These are phyloP conservation scores for Rhinogobio ventralis DNA, from an alignment of 2,797 vertebrate genomes.

Conservation along the genomic window DNA sequence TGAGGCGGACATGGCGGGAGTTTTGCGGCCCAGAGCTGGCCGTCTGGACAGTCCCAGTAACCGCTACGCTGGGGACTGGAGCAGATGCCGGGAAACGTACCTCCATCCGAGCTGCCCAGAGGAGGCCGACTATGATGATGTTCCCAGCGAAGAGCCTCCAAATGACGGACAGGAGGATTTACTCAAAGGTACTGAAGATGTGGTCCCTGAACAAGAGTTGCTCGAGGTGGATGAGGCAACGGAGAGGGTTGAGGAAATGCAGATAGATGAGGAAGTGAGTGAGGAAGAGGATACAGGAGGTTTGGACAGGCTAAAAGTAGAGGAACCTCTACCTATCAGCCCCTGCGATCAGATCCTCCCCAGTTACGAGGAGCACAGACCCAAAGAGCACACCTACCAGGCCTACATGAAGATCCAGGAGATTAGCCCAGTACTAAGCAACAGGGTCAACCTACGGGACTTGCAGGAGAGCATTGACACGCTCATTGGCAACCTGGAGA, in stretches of 20 bases:
- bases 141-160: conserved; percentile 82
- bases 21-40: conserved; percentile 85
- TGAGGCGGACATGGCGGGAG: conserved; percentile 75
- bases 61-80: conserved; percentile 98
- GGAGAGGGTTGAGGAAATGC: conserved; percentile 55
- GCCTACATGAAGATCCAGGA: conserved; percentile 90
- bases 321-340: conserved; percentile 54
- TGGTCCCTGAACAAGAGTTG: conserved; percentile 12
- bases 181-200: neutral
- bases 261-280: conserved; percentile 43
- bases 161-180: conserved; percentile 25
- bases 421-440: conserved; percentile 83
- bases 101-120: conserved; percentile 71
- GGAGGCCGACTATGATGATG: conserved; percentile 89
- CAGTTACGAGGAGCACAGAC: conserved; percentile 54
- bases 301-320: conserved; percentile 54
- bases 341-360: conserved; percentile 66
- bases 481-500: conserved; percentile 95
- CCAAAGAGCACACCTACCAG: conserved; percentile 84
- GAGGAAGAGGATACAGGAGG: conserved; percentile 17
- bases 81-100: conserved; percentile 88
- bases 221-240: conserved; percentile 7
- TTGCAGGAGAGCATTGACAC: conserved; percentile 98
- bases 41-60: conserved; percentile 95
- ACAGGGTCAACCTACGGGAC: conserved; percentile 91